Conservation (phyloP, 2,113 vertebrate species). For the Burhinus bistriatus region DNA sequence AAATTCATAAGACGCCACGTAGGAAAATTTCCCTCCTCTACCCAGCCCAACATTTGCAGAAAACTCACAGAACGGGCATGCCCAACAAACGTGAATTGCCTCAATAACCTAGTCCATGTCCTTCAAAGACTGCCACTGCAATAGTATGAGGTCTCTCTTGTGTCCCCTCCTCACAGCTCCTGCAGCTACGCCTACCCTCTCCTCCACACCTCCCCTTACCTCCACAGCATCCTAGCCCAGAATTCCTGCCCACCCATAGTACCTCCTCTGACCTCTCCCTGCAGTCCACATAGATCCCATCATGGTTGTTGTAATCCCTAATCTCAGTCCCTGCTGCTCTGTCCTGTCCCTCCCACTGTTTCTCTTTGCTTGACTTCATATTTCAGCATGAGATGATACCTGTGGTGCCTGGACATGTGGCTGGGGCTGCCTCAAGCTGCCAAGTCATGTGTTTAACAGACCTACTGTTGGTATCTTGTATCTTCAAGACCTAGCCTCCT, state of each 20-base stretch:
- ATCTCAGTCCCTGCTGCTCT: background rate
- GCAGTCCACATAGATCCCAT: accelerated
- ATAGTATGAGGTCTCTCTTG: background rate
- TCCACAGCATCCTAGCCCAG: background rate
- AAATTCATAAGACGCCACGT: accelerated
- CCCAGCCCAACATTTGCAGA: background rate
- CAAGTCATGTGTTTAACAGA: background rate
- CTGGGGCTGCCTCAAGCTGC: background rate
- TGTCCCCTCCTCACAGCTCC: background rate
- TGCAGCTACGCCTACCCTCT: background rate
- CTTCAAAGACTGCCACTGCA: background rate
- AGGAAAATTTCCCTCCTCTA: background rate
- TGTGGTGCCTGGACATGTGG: accelerated
- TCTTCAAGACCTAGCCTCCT: background rate
- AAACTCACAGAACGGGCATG: accelerated
- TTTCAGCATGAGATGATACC: background rate
- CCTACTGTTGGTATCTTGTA: background rate
- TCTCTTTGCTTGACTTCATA: background rate
- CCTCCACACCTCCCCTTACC: background rate
- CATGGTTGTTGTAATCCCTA: background rate
- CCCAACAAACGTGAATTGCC: background rate
- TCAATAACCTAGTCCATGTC: background rate
- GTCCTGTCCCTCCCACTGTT: background rate
- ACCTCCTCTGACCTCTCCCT: background rate
- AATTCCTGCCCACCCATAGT: background rate